Evolutionary conservation across 1,140 invertebrate genomes (phyloP), one percentile per base, ranked within the genome.

Genomic region (Drosophila miranda): DNA sequence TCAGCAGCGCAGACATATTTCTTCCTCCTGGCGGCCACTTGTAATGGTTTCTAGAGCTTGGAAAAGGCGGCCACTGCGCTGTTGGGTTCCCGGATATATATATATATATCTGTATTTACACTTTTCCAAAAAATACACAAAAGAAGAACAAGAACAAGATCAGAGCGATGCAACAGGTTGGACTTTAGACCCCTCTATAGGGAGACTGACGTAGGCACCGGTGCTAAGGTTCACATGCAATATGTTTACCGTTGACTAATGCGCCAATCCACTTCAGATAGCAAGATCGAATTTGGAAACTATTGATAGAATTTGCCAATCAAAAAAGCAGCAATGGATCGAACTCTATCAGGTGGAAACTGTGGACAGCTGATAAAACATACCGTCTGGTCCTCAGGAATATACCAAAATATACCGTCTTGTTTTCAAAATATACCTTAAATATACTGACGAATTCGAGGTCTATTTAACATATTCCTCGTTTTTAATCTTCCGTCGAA

Each of bases 1-100:
- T 90, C 23, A 90, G 51, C 7, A 90, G 59, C 7, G 88, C 80
- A 42, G 88, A 83, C 88, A 90, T 90, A 26, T 53, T 80, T 11
- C 2, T 6, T 26, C 23, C 3, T 13, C 3, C 5, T 43, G 16
- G 5, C 45, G 34, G 34, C 9, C 28, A 43, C 23, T 53, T 5
- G 11, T 11, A 23, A n/a, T 21, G 50, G 44, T 58, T 48, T 9
- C 3, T 52, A 11, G 34, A 41, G 42, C 52, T 50, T 51, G 45
- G 26, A 58, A 56, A 50, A 42, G 41, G 11, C 34, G 13, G 3
- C 11, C 51, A 60, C 41, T 7, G 45, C 52, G 53, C 51, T 26
- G 45, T 50, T 52, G 13, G 9, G 16, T n/a, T 45, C 43, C 61
- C 75, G 46, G 14, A 63, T 43, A 28, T 38, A 60, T 43, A 28